Evolutionary conservation across 2,888 invertebrate genomes (phyloP).

Genomic region (Cryptocephalus moraei): DNA sequence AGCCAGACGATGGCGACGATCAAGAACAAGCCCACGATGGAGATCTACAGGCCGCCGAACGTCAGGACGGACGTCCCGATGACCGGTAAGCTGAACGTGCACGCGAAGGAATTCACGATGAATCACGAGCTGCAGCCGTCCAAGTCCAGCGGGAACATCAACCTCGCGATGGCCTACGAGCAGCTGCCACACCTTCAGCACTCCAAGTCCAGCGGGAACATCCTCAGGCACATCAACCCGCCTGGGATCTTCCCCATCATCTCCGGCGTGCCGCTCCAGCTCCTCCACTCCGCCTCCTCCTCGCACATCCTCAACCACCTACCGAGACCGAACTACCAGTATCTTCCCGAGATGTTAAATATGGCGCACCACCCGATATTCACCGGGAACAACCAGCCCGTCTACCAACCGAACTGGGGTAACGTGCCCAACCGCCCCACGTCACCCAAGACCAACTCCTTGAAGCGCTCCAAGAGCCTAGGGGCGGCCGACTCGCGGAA

Average conservation of each 20-base stretch:
- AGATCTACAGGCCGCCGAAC: conserved; percentile 80
- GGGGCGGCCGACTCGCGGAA: conserved; percentile 66
- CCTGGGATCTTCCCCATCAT: conserved; percentile 28
- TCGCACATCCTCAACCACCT: conserved; percentile 52
- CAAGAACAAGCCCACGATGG: conserved; percentile 73
- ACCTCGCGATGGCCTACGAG: conserved; percentile 26
- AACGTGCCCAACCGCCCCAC: conserved; percentile 27
- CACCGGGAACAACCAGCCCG: conserved; percentile 34
- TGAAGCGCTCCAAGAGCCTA: conserved; percentile 73
- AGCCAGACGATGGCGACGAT: conserved; percentile 59
- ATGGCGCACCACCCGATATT: conserved; percentile 34
- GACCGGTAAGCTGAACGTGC: conserved; percentile 62
- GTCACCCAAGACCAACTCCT: conserved; percentile 25
- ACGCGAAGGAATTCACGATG: conserved; percentile 86
- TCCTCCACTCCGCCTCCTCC: conserved; percentile 51
- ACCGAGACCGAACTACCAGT: conserved; percentile 48
- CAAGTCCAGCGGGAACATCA: conserved; percentile 34
- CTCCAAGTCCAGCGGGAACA: conserved; percentile 51
- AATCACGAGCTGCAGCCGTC: conserved; percentile 46
- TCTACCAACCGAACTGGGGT: conserved; percentile 18
- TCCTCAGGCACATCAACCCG: conserved; percentile 48
- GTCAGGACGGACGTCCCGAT: conserved; percentile 31
- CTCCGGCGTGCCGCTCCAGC: conserved; percentile 27
- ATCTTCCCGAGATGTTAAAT: conserved; percentile 25
- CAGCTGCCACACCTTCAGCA: conserved; percentile 33